Evolutionary conservation across 2,888 invertebrate species (phyloP).

Genomic region (Meganola albula): DNA sequence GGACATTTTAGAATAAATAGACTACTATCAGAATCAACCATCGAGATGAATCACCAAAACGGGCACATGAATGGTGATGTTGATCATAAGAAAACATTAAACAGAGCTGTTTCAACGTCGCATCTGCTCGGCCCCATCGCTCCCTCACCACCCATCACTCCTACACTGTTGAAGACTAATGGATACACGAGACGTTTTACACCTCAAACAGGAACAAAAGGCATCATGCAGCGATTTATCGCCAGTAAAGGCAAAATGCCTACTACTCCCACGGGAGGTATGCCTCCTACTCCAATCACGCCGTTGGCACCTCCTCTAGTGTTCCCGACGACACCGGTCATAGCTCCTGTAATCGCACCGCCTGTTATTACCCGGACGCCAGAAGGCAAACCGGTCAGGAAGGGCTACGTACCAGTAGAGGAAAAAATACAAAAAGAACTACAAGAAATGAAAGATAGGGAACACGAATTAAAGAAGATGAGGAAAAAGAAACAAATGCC

Average conservation of each 20-base stretch:
- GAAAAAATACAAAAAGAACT: constrained; percentile 93
- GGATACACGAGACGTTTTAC: constrained; percentile 79
- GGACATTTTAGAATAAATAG: constrained; percentile 71
- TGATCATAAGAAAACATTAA: constrained; percentile 47
- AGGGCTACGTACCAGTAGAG: constrained; percentile 90
- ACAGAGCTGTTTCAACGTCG: constrained; percentile 67
- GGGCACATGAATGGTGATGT: constrained; percentile 59
- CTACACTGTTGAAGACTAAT: constrained; percentile 59
- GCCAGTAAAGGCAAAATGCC: constrained; percentile 86
- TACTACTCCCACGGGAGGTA: constrained; percentile 37
- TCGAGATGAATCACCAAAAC: constrained; percentile 68
- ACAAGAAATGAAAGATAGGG: constrained; percentile 88
- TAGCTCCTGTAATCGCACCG: constrained; percentile 41
- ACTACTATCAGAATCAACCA: constrained; percentile 66
- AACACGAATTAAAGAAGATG: constrained; percentile 86
- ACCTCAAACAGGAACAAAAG: constrained; percentile 82
- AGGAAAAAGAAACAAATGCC: constrained; percentile 79
- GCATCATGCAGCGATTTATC: constrained; percentile 91
- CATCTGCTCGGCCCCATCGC: constrained; percentile 60
- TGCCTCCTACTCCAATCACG: constrained; percentile 40
- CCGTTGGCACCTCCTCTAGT: constrained; percentile 46
- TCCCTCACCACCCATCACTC: constrained; percentile 55
- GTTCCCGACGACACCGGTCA: constrained; percentile 48
- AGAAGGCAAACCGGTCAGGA: constrained; percentile 82
- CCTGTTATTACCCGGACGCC: constrained; percentile 75